phyloP scores from a whole-genome alignment of 2,113 vertebrate genomes.

The Oncorhynchus keta region DNA sequence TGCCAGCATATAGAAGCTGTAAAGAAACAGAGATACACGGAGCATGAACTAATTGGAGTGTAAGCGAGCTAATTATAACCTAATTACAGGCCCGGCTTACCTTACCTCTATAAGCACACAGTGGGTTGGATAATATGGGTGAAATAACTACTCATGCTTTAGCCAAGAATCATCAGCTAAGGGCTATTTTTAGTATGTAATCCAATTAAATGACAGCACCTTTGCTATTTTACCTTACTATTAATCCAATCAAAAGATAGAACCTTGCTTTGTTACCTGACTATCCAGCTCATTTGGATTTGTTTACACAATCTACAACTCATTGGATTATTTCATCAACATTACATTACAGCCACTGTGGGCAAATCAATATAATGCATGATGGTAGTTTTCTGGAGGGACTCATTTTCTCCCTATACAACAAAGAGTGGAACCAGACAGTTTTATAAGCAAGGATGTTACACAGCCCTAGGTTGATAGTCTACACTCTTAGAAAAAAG shows the following conservation, averaged over 20 bases:
- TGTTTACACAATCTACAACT: constrained; percentile 5
- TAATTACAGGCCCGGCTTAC: constrained; percentile 59
- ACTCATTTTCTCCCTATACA: neutral
- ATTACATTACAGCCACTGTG: neutral
- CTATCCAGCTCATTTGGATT: constrained; percentile 5
- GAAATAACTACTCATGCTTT: constrained; percentile 45
- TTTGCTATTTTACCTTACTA: neutral
- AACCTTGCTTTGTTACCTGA: neutral
- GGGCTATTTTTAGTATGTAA: constrained; percentile 28
- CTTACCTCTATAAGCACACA: constrained; percentile 54
- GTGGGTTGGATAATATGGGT: constrained; percentile 35
- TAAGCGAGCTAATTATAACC: constrained; percentile 59
- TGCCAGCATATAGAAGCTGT: constrained; percentile 40
- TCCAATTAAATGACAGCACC: neutral
- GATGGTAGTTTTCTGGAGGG: neutral
- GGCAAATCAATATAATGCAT: neutral
- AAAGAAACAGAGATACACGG: constrained; percentile 45
- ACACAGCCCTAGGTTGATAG: neutral
- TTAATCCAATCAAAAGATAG: no score
- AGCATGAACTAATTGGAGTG: constrained; percentile 49
- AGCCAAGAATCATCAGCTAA: constrained; percentile 45
- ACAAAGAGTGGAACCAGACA: neutral
- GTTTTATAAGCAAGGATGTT: neutral
- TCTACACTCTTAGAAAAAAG: neutral
- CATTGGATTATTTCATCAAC: constrained; percentile 12